Evolutionary conservation across 1,140 invertebrate genomes (phyloP).

Genomic region (Andricus grossulariae): DNA sequence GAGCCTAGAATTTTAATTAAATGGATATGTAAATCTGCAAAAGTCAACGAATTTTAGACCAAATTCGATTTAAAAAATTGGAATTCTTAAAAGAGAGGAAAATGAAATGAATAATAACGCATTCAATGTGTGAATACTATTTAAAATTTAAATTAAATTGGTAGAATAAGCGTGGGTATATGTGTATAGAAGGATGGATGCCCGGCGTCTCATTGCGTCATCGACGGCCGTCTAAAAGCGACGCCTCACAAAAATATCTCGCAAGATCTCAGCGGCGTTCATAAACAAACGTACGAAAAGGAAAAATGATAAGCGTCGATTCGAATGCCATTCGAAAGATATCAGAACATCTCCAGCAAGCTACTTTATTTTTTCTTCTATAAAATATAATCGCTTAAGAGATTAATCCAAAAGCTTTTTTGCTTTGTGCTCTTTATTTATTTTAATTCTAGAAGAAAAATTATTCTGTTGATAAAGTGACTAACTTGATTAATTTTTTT

Average conservation of each 20-base stretch:
- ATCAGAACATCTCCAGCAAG: no score
- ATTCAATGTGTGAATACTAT: no score
- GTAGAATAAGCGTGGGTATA: conserved; percentile 16
- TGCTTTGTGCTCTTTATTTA: no score
- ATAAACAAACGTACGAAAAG: conserved; percentile 49
- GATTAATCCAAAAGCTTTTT: not conserved
- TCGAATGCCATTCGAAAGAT: conserved; percentile 16
- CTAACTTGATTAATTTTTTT: not conserved
- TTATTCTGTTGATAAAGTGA: not conserved
- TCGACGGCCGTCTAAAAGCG: conserved; percentile 59
- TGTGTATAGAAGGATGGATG: conserved; percentile 34
- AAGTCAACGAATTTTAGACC: no score
- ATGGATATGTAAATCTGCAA: no score
- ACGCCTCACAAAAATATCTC: conserved; percentile 60
- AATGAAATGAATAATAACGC: no score
- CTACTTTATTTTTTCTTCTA: conserved; percentile 33
- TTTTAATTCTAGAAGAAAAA: not conserved
- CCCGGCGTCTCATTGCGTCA: conserved; percentile 57
- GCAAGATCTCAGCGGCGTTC: conserved; percentile 36
- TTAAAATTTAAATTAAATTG: not conserved
- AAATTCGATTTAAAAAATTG: no score
- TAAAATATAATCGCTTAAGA: not conserved
- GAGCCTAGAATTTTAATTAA: no score
- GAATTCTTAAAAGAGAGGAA: no score
- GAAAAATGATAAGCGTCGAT: conserved; percentile 21